Conservation (phyloP, 2,888 invertebrate genomes). For the Mantis religiosa region DNA sequence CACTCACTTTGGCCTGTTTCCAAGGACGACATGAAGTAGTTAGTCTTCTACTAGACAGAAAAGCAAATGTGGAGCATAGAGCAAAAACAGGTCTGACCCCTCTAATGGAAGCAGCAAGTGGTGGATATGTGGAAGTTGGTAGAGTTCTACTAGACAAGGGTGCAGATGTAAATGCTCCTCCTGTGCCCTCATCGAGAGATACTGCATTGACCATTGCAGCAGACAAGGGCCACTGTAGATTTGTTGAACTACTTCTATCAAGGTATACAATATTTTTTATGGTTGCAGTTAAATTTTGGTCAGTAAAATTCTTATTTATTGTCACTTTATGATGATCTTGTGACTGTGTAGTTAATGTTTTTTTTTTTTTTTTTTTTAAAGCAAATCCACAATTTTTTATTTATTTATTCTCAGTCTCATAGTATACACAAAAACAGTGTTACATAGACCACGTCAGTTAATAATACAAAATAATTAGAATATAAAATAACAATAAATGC, state of each 20-base stretch:
- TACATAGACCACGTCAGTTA: too few species aligned
- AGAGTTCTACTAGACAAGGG: slow-evolving; percentile 91
- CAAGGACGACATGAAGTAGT: slow-evolving; percentile 99
- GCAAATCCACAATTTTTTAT: too few species aligned
- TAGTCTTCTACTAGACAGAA: slow-evolving; percentile 87
- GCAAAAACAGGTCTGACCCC: slow-evolving; percentile 99
- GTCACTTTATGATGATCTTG: too few species aligned
- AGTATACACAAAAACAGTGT: too few species aligned
- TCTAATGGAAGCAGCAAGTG: slow-evolving; percentile 98
- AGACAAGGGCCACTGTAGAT: slow-evolving; percentile 97
- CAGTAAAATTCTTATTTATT: neutral
- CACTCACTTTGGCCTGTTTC: slow-evolving; percentile 96
- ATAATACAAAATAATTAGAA: too few species aligned
- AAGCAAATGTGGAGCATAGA: slow-evolving; percentile 98
- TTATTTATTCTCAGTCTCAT: too few species aligned
- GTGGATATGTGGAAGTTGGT: slow-evolving; percentile 98
- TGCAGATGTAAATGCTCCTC: slow-evolving; percentile 97
- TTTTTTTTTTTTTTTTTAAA: too few species aligned
- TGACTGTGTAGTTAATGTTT: too few species aligned
- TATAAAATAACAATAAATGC: too few species aligned
- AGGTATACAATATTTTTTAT: slow-evolving; percentile 51
- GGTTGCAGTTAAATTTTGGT: too few species aligned
- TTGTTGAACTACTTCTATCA: slow-evolving; percentile 76
- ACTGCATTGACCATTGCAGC: slow-evolving; percentile 98
- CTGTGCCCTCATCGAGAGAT: slow-evolving; percentile 95